phyloP scores from a whole-genome alignment of 2,113 vertebrate species.

The Onychostruthus taczanowskii region DNA sequence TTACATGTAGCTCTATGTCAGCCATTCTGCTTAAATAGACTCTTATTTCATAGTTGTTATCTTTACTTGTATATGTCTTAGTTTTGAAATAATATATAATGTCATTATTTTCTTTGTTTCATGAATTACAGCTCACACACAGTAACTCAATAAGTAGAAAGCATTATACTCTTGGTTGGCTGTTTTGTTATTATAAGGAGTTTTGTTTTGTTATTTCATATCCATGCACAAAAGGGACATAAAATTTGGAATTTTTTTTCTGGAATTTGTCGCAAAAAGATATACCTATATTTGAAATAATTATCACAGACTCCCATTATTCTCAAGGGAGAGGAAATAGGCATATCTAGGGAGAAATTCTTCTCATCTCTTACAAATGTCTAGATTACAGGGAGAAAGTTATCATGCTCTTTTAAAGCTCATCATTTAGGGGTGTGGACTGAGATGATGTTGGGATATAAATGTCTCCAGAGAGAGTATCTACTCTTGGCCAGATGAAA shows the following conservation, averaged over 20 bases:
- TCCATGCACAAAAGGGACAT: background rate
- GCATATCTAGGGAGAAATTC: background rate
- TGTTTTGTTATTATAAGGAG: background rate
- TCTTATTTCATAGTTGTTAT: background rate
- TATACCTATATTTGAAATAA: background rate
- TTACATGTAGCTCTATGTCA: background rate
- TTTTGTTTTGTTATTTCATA: background rate
- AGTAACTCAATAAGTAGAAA: background rate
- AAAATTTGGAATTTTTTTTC: background rate
- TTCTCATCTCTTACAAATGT: background rate
- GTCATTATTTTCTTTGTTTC: background rate
- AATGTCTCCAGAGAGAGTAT: background rate
- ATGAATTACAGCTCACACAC: background rate
- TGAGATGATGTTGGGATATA: background rate
- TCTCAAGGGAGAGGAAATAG: background rate
- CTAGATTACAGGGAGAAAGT: background rate
- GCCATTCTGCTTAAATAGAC: background rate
- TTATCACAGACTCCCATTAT: background rate
- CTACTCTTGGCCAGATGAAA: background rate
- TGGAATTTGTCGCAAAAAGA: background rate
- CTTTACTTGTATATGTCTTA: background rate
- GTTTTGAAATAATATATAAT: background rate
- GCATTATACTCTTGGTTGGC: background rate
- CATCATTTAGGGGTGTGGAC: background rate
- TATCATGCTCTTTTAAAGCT: background rate